These are phyloP conservation scores for Trialeurodes vaporariorum DNA, from an alignment of 1,140 invertebrate species.

Conservation along the genomic window DNA sequence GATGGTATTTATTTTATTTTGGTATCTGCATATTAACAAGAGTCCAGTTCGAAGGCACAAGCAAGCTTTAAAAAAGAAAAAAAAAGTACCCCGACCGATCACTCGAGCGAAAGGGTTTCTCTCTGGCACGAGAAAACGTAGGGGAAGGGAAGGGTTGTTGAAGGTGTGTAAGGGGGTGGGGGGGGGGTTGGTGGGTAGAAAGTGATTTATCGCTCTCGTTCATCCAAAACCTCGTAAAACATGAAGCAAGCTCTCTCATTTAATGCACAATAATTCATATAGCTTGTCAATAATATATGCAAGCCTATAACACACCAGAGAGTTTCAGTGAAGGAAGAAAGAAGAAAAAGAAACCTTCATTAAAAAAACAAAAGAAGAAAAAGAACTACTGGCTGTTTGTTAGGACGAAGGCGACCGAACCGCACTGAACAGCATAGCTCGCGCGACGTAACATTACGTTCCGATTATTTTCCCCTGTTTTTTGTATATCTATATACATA, in stretches of 20 bases:
- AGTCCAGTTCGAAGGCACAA: background rate
- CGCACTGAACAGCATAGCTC: no score
- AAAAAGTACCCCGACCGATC: background rate
- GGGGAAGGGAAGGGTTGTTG: no score
- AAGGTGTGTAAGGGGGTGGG: no score
- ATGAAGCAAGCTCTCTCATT: background rate
- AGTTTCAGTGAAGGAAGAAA: no score
- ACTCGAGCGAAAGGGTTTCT: background rate
- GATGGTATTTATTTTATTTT: background rate
- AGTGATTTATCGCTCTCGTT: background rate
- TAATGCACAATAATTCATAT: background rate
- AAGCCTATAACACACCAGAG: no score
- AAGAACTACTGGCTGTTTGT: background rate
- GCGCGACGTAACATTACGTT: no score
- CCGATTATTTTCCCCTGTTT: no score
- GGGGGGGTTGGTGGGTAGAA: background rate
- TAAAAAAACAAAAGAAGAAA: conserved; percentile 1
- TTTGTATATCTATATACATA: no score
- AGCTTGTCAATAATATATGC: background rate
- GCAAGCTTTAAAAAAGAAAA: background rate
- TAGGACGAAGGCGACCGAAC: background rate
- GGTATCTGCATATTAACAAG: background rate
- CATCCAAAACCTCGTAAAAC: background rate
- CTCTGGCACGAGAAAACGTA: background rate
- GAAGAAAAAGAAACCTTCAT: background rate